Percentiles rank a stretch among this genome's conserved stretches.
These are phyloP conservation scores for Drosophila guanche DNA, from an alignment of 1,140 invertebrate species.

Conservation along the genomic window DNA sequence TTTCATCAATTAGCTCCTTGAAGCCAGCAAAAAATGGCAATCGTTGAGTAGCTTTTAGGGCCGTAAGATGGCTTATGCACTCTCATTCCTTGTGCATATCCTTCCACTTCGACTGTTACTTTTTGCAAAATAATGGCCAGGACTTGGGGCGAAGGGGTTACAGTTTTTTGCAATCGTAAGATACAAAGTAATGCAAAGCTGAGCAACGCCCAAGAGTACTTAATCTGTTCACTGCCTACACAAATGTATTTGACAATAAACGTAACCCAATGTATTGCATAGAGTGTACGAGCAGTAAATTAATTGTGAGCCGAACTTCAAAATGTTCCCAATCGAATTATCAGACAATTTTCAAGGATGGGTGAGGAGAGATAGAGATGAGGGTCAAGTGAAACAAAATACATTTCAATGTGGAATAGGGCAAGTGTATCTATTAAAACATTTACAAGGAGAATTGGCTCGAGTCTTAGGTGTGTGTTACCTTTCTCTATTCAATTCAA, in stretches of 20 bases:
- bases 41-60: conserved; percentile 74
- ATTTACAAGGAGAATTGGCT: too few relatives aligned
- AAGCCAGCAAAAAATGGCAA: conserved; percentile 25
- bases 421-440: too few relatives aligned
- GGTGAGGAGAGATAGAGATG: too few relatives aligned
- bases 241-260: conserved; percentile 6
- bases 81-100: conserved; percentile 49
- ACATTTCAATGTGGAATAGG: too few relatives aligned
- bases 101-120: conserved; percentile 31
- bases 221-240: too few relatives aligned
- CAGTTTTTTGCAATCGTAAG: conserved; percentile 13
- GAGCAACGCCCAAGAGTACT: too few relatives aligned
- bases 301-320: neutral
- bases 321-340: neutral
- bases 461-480: too few relatives aligned
- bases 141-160: conserved; percentile 17
- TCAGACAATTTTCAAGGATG: too few relatives aligned
- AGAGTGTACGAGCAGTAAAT: neutral
- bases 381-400: too few relatives aligned
- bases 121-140: conserved; percentile 58
- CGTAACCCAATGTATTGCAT: neutral
- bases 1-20: conserved; percentile 71
- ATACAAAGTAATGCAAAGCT: neutral
- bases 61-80: conserved; percentile 59
- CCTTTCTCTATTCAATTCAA: too few relatives aligned